Conservation (phyloP, 2,113 vertebrate species). For the Urocitellus parryii region DNA sequence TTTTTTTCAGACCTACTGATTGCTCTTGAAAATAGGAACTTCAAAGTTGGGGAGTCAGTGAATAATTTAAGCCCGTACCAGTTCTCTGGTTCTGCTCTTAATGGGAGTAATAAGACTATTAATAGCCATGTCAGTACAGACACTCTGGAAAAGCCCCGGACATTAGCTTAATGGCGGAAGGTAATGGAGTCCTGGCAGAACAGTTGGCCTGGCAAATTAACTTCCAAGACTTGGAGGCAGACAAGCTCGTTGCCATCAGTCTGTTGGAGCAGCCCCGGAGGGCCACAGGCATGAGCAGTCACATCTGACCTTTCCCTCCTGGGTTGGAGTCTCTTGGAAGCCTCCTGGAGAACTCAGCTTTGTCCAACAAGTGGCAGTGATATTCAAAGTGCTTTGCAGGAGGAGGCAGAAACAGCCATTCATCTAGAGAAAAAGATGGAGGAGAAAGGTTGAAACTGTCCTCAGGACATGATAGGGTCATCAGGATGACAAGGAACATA, state of each 20-base stretch:
- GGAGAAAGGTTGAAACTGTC: not conserved
- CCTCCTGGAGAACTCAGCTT: not conserved
- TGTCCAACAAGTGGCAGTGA: not conserved
- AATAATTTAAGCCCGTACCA: constrained; percentile 85
- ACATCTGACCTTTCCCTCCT: not conserved
- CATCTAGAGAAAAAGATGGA: not conserved
- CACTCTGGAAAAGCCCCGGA: constrained; percentile 86
- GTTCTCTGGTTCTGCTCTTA: constrained; percentile 84
- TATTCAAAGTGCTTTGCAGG: not conserved
- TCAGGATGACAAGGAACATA: not conserved
- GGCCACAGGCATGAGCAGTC: not conserved
- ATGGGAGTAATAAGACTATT: constrained; percentile 87
- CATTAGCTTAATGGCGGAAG: constrained; percentile 88
- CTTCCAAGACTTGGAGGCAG: constrained; percentile 79
- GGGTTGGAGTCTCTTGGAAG: not conserved
- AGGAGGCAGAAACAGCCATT: not conserved
- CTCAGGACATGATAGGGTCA: not conserved
- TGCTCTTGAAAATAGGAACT: constrained; percentile 72
- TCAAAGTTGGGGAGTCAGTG: constrained; percentile 82
- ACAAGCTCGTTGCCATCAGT: not conserved
- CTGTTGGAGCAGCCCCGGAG: not conserved
- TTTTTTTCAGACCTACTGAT: constrained; percentile 59
- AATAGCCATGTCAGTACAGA: constrained; percentile 86
- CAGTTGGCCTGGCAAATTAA: constrained; percentile 85
- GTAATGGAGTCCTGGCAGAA: constrained; percentile 86